phyloP scores from a whole-genome alignment of 2,797 vertebrate genomes.

The Mus spretus region DNA sequence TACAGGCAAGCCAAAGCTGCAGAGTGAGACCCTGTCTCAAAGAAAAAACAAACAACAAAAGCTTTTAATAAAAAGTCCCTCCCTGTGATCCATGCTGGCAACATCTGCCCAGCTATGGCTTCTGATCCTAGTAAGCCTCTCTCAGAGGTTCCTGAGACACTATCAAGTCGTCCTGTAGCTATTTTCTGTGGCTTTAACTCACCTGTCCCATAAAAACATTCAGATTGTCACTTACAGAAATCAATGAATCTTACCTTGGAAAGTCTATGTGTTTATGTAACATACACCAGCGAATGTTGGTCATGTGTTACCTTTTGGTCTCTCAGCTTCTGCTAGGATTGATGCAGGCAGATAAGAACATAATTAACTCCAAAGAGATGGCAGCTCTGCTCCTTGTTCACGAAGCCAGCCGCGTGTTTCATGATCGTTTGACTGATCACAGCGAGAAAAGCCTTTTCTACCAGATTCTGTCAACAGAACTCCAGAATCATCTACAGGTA shows the following conservation, averaged over 20 bases:
- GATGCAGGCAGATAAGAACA: slow-evolving; percentile 83
- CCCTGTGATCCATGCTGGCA: background rate
- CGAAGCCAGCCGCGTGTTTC: slow-evolving; percentile 87
- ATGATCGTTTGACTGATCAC: slow-evolving; percentile 84
- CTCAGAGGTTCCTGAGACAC: background rate
- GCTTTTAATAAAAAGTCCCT: background rate
- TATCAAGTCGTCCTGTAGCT: background rate
- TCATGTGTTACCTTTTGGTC: background rate
- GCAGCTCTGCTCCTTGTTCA: slow-evolving; percentile 82
- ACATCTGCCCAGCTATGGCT: background rate
- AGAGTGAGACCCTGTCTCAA: background rate
- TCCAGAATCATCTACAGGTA: slow-evolving; percentile 85
- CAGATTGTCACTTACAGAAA: background rate
- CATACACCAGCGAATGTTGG: background rate
- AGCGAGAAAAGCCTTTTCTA: slow-evolving; percentile 84
- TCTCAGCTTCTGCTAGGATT: slow-evolving; percentile 87
- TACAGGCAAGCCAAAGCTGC: background rate
- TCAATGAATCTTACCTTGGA: background rate
- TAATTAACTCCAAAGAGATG: slow-evolving; percentile 84
- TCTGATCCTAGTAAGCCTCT: background rate
- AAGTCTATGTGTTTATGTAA: slow-evolving; percentile 26
- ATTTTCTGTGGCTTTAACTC: background rate
- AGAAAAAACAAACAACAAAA: background rate
- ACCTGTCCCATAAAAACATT: background rate
- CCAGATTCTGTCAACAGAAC: slow-evolving; percentile 83